These are phyloP conservation scores for Drosophila parvula DNA, from an alignment of 1,140 invertebrate genomes.

Conservation along the genomic window DNA sequence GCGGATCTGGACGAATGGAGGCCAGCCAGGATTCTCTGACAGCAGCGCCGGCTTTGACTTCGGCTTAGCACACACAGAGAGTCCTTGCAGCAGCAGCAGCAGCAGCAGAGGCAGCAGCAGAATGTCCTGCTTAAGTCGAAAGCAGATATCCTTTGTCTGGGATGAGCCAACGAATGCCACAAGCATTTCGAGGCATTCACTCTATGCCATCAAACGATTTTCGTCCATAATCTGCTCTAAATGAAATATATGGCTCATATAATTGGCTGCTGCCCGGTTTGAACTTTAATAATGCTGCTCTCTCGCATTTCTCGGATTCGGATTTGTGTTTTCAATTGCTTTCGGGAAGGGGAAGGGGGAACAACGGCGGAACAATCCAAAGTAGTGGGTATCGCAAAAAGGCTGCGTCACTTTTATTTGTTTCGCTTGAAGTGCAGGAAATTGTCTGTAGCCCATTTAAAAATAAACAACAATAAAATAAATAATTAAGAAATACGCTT, in stretches of 20 bases:
- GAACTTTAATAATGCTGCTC: constrained; percentile 61
- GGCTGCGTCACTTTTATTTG: constrained; percentile 80
- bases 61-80: constrained; percentile 27
- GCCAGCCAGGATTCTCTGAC: constrained; percentile 9
- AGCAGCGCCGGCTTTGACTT: constrained; percentile 31
- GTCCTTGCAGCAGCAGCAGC: neutral
- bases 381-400: constrained; percentile 47
- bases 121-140: constrained; percentile 21
- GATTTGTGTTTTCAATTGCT: constrained; percentile 54
- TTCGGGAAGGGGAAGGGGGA: neutral
- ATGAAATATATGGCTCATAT: constrained; percentile 52
- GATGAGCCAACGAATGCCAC: constrained; percentile 4
- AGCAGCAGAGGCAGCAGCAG: neutral
- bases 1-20: constrained; percentile 34
- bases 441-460: constrained; percentile 83
- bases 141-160: constrained; percentile 28
- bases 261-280: constrained; percentile 52
- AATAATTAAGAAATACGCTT: constrained; percentile 81
- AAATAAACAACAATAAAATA: constrained; percentile 83
- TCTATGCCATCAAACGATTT: constrained; percentile 41
- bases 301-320: constrained; percentile 11
- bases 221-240: constrained; percentile 22
- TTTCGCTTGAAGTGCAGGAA: constrained; percentile 81
- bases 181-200: constrained; percentile 1
- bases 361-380: neutral